A percentile compares a stretch with the other conserved stretches of the same genome.
Evolutionary conservation across 2,888 invertebrate genomes (phyloP).

Genomic region (Drosophila flavopinicola): DNA sequence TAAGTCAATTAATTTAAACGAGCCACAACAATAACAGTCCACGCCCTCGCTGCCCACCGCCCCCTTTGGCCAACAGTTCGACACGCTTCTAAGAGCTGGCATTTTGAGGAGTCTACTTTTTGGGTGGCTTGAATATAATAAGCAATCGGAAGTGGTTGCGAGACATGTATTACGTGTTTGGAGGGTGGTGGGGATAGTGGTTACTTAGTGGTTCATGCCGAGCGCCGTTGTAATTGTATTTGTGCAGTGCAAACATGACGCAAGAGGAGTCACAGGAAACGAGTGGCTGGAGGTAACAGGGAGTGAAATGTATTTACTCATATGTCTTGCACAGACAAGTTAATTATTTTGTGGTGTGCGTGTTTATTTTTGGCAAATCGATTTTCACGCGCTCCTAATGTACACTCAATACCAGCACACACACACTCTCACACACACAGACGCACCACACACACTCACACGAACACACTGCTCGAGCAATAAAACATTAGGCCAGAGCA

Average conservation of each 20-base stretch:
- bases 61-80: background rate
- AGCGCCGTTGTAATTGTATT: slow-evolving; percentile 50
- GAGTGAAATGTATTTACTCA: slow-evolving; percentile 66
- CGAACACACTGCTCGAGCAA: slow-evolving; percentile 32
- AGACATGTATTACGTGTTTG: slow-evolving; percentile 59
- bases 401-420: slow-evolving; percentile 2
- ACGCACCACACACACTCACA: too few relatives aligned
- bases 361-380: slow-evolving; percentile 75
- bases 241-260: slow-evolving; percentile 30
- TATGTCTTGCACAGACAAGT: slow-evolving; percentile 78
- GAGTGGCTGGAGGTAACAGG: slow-evolving; percentile 5
- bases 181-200: slow-evolving; percentile 6
- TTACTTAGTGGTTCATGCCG: slow-evolving; percentile 35
- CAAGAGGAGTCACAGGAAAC: background rate
- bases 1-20: slow-evolving; percentile 80
- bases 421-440: slow-evolving; percentile 10
- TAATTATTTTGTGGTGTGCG: slow-evolving; percentile 71
- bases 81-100: slow-evolving; percentile 23
- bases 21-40: slow-evolving; percentile 49
- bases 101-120: slow-evolving; percentile 46
- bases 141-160: slow-evolving; percentile 72
- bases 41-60: slow-evolving; percentile 9
- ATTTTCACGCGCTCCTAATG: slow-evolving; percentile 64
- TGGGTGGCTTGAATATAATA: slow-evolving; percentile 60
- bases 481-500: slow-evolving; percentile 17